Evolutionary conservation across 2,888 invertebrate species (phyloP), one percentile per base, ranked within the genome.

Genomic region (Itoplectis maculator): DNA sequence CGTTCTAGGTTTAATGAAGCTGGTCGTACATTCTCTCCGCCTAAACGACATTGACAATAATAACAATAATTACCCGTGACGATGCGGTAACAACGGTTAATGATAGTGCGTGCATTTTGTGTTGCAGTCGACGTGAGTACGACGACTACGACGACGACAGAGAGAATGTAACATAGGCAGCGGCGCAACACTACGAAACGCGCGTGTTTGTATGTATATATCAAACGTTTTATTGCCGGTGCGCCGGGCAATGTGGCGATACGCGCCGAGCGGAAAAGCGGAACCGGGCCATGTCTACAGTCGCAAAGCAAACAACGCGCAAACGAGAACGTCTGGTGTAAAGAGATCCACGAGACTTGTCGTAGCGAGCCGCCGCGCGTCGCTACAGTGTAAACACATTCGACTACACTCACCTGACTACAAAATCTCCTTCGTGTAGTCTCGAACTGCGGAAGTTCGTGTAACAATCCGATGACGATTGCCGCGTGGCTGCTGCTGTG

Each of bases 381-480:
- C 13, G 18, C 35, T 29, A 11, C 29, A 40, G 51, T 69, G 20
- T 54, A 20, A 54, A 54, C 54, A 54, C 13, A n/a, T 20, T 47
- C n/a, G 15, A 69, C n/a, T n/a, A n/a, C n/a, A n/a, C 69, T 69
- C 42, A 69, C 69, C 69, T 69, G 40, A 54, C 40, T 23, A 69
- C 8, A 15, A 2, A 37, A 20, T 18, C n/a, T n/a, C 37, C 68
- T 18, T 51, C 51, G 69, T 3, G 9, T 35, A 40, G n/a, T 40
- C 42, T n/a, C 20, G 18, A 45, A 68, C 13, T 5, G 11, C 49
- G 68, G 23, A 56, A 54, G 51, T 54, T 35, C 56, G 7, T 0
- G 35, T 7, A 35, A 35, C 56, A 18, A 61, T 37, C 35, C 61
- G 0, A 18, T 2, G 40, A 61, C 37, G 37, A 61, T 61, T 9